Conservation (phyloP, 2,113 vertebrate species). For the Osmerus mordax region DNA sequence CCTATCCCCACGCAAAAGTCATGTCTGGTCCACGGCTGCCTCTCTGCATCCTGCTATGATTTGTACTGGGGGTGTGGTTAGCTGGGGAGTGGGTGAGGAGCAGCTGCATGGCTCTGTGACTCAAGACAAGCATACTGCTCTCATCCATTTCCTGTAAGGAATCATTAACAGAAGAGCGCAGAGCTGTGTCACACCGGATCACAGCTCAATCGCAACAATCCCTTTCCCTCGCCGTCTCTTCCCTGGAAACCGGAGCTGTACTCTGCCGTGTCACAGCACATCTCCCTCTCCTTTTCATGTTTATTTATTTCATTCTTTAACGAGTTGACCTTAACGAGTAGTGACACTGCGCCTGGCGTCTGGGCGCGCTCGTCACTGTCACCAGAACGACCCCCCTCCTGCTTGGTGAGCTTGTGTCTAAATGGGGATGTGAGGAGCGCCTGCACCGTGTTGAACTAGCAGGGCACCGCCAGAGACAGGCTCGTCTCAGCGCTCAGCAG, state of each 20-base stretch:
- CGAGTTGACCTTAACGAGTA: conserved; percentile 67
- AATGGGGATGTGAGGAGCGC: conserved; percentile 66
- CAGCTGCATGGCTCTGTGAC: conserved; percentile 51
- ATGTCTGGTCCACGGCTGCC: conserved; percentile 49
- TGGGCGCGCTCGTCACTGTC: conserved; percentile 62
- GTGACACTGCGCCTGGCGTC: conserved; percentile 63
- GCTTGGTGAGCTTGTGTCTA: conserved; percentile 60
- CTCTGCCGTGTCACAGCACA: conserved; percentile 6
- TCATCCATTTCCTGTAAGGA: conserved; percentile 64
- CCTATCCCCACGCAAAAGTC: conserved; percentile 2
- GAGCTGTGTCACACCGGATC: conserved; percentile 58
- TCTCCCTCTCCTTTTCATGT: conserved; percentile 25
- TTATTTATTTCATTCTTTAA: conserved; percentile 66
- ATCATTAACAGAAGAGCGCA: conserved; percentile 64
- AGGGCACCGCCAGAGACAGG: conserved; percentile 54
- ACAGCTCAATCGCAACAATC: conserved; percentile 49
- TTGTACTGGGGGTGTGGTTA: not conserved
- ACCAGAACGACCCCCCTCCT: conserved; percentile 61
- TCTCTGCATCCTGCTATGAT: conserved; percentile 23
- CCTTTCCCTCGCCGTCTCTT: conserved; percentile 34
- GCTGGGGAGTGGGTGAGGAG: conserved; percentile 10
- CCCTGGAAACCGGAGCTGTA: conserved; percentile 33
- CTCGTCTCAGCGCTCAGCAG: conserved; percentile 42
- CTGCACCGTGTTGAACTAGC: conserved; percentile 68
- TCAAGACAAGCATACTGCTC: conserved; percentile 62